These are phyloP conservation scores for Porites cylindrica DNA, from an alignment of 92 coral and sea anemone genomes.

Conservation along the genomic window DNA sequence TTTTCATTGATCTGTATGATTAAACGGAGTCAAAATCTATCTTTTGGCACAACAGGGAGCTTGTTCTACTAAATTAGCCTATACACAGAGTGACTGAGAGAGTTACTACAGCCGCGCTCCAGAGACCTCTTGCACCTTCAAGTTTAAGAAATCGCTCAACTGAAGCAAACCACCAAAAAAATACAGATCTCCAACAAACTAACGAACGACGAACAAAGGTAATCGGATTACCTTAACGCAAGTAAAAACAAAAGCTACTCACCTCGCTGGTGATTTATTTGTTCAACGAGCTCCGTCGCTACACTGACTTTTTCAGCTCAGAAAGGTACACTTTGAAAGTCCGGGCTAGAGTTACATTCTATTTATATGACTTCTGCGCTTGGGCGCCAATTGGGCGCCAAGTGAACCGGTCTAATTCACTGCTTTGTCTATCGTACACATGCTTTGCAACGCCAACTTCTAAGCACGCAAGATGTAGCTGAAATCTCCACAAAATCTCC, in stretches of 20 bases:
- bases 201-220: constrained; percentile 42
- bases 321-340: constrained; percentile 83
- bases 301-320: constrained; percentile 79
- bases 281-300: constrained; percentile 48
- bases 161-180: constrained; percentile 13
- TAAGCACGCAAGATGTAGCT: constrained; percentile 96
- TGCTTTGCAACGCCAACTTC: constrained; percentile 95
- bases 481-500: constrained; percentile 53
- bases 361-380: constrained; percentile 92
- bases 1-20: constrained; percentile 91
- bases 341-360: constrained; percentile 90
- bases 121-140: constrained; percentile 16
- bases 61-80: constrained; percentile 63
- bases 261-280: constrained; percentile 64
- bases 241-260: constrained; percentile 71
- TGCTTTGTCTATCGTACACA: constrained; percentile 97
- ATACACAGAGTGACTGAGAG: constrained; percentile 29
- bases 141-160: constrained; percentile 12
- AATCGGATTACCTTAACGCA: constrained; percentile 71
- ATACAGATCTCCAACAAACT: constrained; percentile 22
- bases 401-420: constrained; percentile 83
- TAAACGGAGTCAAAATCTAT: constrained; percentile 85
- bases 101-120: constrained; percentile 55
- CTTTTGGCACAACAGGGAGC: constrained; percentile 80
- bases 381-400: constrained; percentile 98